Evolutionary conservation across 2,797 vertebrate genomes (phyloP).

Genomic region (Botia almorhae): DNA sequence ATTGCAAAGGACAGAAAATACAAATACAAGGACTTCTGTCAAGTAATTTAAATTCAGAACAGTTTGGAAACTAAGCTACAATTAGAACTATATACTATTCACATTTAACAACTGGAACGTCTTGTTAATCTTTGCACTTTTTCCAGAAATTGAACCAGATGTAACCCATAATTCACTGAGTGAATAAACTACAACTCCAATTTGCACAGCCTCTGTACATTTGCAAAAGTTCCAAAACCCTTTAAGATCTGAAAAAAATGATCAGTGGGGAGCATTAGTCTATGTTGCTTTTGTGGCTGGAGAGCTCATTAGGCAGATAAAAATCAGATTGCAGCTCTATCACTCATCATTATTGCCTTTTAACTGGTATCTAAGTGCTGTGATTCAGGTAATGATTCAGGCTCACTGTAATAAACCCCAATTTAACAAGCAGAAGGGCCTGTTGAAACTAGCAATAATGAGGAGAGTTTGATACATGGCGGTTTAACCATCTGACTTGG

Average conservation of each 20-base stretch:
- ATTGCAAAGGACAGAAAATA: no score
- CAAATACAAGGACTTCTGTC: neutral
- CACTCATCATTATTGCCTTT: conserved; percentile 54
- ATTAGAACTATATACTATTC: neutral
- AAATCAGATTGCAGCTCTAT: conserved; percentile 34
- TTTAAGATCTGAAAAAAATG: neutral
- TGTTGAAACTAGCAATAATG: neutral
- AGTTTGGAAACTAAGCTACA: neutral
- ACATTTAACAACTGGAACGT: neutral
- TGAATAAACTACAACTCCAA: neutral
- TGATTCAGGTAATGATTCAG: conserved; percentile 42
- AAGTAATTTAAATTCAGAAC: neutral
- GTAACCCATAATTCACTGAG: neutral
- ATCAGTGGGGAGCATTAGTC: conserved; percentile 10
- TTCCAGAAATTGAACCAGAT: neutral
- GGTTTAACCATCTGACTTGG: neutral
- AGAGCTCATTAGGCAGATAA: conserved; percentile 15
- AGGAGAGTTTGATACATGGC: conserved; percentile 13
- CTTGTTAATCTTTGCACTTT: neutral
- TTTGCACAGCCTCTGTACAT: neutral
- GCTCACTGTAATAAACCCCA: conserved; percentile 33
- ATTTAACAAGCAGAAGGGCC: conserved; percentile 40
- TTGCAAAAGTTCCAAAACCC: neutral
- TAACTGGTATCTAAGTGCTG: conserved; percentile 54
- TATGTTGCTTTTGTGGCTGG: neutral